Evolutionary conservation across 2,888 invertebrate genomes (phyloP), one percentile per base, ranked within the genome.

Genomic region (Xiphydria camelus): DNA sequence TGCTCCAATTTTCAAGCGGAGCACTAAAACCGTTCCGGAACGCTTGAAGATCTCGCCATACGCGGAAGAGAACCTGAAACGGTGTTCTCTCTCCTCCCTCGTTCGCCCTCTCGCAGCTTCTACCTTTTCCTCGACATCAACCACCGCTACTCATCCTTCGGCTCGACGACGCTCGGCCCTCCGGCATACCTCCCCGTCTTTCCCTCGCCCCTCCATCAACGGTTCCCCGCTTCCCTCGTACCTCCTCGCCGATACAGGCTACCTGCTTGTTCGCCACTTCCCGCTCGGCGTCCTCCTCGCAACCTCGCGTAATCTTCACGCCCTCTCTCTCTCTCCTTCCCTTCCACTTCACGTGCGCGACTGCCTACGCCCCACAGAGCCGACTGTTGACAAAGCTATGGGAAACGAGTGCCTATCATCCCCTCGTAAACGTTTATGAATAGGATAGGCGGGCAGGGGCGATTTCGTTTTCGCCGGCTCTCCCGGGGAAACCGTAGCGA

Each of bases 361-460:
- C 18, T 20, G 20, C 29, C 40, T 36, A 34, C 22, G 14, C 22
- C 33, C 9, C 29, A 35, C 37, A 40, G 39, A 38, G 37, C 41
- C 35, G 32, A 41, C 47, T 51, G 51, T 60, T 55, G 57, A 58
- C 55, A 51, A 57, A 59, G 43, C 46, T 49, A 39, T 49, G 54
- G n/a, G n/a, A 55, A 42, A 61, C 54, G 54, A 45, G 43, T 12
- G 7, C 47, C 29, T 29, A 10, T 10, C 39, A 50, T 46, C 41
- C 41, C 41, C 50, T 39, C 55, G 57, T 55, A 61, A 65, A 61
- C 53, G 60, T 61, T 61, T 61, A 54, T 62, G 59, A 55, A 53
- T 48, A 50, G 43, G 37, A 23, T 29, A 34, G 29, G 23, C 41
- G 29, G 36, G 29, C 25, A 18, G 20, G 9, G 15, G 25, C 44